Conservation (phyloP, 2,888 invertebrate genomes). For the Drosophila cyrtoloma region DNA sequence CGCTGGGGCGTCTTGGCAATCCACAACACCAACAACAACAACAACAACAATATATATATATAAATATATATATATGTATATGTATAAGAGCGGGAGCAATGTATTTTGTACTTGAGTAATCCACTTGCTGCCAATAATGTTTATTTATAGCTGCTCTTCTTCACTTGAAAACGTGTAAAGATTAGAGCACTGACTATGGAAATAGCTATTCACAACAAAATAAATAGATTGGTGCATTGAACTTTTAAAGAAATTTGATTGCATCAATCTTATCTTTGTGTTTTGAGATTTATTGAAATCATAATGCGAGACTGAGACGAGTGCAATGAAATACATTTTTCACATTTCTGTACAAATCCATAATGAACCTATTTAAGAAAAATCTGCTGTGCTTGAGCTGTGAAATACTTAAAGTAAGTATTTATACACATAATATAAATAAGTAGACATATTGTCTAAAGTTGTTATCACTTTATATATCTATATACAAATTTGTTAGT, state of each 20-base stretch:
- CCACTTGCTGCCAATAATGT: conserved; percentile 66
- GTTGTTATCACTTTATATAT: background rate
- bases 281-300: background rate
- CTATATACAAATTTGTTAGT: background rate
- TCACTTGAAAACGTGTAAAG: conserved; percentile 27
- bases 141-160: conserved; percentile 49
- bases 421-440: background rate
- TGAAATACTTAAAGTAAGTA: too few relatives aligned
- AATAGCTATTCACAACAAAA: background rate
- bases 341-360: background rate
- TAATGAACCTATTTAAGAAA: background rate
- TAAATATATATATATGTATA: background rate
- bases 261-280: background rate
- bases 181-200: conserved; percentile 9
- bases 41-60: too few relatives aligned
- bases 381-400: too few relatives aligned
- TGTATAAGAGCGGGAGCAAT: background rate
- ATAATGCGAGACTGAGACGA: background rate
- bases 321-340: too few relatives aligned
- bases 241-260: conserved; percentile 1
- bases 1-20: conserved; percentile 20
- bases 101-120: conserved; percentile 44
- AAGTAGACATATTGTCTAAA: background rate
- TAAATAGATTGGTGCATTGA: conserved; percentile 11
- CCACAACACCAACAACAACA: background rate